These are phyloP conservation scores for Vulpes vulpes DNA, from an alignment of 2,113 vertebrate species.

Conservation along the genomic window DNA sequence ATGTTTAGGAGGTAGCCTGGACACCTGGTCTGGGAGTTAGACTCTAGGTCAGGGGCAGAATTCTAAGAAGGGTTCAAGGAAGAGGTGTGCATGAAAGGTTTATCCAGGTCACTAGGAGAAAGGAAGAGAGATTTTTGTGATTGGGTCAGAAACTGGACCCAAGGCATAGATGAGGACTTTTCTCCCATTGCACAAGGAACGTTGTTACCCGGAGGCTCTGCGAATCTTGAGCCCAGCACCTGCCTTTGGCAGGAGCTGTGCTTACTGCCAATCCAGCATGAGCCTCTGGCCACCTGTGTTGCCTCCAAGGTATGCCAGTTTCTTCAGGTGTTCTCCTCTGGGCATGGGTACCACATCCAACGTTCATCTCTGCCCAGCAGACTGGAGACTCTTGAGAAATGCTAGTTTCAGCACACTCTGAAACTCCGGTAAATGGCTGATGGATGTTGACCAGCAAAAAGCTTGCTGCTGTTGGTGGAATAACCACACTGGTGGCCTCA, in stretches of 20 bases:
- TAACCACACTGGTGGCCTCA: neutral
- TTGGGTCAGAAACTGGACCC: neutral
- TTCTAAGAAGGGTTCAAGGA: neutral
- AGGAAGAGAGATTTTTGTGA: neutral
- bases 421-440: neutral
- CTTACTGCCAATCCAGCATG: neutral
- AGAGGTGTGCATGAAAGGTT: neutral
- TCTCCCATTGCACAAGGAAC: neutral
- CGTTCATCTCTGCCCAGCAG: neutral
- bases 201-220: neutral
- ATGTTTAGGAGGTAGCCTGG: neutral
- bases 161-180: neutral
- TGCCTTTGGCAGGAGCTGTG: neutral
- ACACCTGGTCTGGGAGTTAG: neutral
- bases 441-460: neutral
- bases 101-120: neutral
- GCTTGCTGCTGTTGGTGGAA: neutral
- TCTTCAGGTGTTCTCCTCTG: neutral
- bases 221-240: neutral
- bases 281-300: neutral
- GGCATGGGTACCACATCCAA: too few species aligned
- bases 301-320: fast-evolving
- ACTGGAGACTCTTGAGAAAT: neutral
- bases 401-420: neutral
- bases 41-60: neutral